Percentiles rank a stretch among this genome's conserved stretches.
Evolutionary conservation across 2,888 invertebrate genomes (phyloP).

Genomic region (Ptilodon capucinus): DNA sequence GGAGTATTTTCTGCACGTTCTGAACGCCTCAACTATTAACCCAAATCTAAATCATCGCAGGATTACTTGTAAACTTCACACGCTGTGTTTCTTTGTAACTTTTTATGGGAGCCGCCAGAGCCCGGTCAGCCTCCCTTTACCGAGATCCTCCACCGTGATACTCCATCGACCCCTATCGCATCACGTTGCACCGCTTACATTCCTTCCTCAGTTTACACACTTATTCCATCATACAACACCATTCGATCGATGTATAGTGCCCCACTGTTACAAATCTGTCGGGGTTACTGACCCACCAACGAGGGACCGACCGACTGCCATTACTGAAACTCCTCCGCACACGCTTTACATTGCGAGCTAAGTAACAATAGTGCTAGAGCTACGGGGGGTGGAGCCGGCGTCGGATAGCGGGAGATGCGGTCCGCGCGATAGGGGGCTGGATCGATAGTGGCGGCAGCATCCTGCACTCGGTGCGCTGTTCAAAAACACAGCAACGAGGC

Average conservation of each 20-base stretch:
- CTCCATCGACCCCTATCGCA: slow-evolving; percentile 2
- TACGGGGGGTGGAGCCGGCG: slow-evolving; percentile 7
- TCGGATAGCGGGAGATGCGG: slow-evolving; percentile 4
- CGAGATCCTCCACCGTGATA: slow-evolving; percentile 1
- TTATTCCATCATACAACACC: not conserved
- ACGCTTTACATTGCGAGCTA: slow-evolving; percentile 13
- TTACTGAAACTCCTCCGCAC: slow-evolving; percentile 18
- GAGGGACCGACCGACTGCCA: slow-evolving; percentile 16
- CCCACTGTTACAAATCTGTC: not conserved
- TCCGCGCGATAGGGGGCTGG: not conserved
- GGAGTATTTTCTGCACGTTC: not conserved
- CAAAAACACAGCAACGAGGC: slow-evolving; percentile 1
- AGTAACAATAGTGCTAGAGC: slow-evolving; percentile 9
- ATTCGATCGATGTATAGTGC: slow-evolving; percentile 5
- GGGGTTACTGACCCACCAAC: slow-evolving; percentile 27
- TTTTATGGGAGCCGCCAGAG: slow-evolving; percentile 1
- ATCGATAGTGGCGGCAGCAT: slow-evolving; percentile 4
- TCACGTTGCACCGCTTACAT: slow-evolving; percentile 1
- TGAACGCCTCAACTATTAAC: not conserved
- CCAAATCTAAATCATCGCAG: slow-evolving; percentile 1
- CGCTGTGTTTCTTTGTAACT: slow-evolving; percentile 3
- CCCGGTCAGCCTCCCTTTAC: slow-evolving; percentile 14
- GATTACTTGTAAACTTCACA: not conserved
- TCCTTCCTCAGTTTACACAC: slow-evolving; percentile 1
- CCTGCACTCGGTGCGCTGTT: slow-evolving; percentile 3